Evolutionary conservation across 2,888 invertebrate genomes (phyloP), one percentile per base, ranked within the genome.

Genomic region (Pocota personata): DNA sequence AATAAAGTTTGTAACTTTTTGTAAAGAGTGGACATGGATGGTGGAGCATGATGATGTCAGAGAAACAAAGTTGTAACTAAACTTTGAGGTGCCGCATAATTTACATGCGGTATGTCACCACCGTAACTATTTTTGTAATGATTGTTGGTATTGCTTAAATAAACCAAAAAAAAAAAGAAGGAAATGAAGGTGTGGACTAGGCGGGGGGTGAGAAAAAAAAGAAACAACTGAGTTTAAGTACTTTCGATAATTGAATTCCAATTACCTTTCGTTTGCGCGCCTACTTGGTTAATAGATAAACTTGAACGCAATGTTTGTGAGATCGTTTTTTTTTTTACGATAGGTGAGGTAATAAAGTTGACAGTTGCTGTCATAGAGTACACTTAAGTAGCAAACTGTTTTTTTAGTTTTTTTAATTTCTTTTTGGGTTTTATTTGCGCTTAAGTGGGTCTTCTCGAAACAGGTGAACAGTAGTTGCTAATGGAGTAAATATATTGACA

Each of bases 41-140:
- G 67, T 43, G 67, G 64, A 82, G 69, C 82, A 64, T 43, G 67
- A 82, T 87, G 87, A 87, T 87, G 87, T 82, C 87, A 87, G 87
- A 72, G 19, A 16, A 21, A 52, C 66, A 35, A n/a, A n/a, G n/a
- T 24, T 55, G 66, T 48, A 71, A 72, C 52, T 0, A 52, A 64
- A 35, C 43, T 50, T 75, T 60, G 21, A 78, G 78, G 78, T 73
- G 79, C 48, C 84, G 67, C 43, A 77, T 21, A 60, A 64, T 64
- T 79, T 64, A 67, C 55, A 52, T 52, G 48, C 62, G 21, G 43
- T 76, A 46, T 71, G 86, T 77, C 71, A 76, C 64, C 27, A 67
- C 14, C 27, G 50, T 24, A 48, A 37, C 37, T 60, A 19, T 43
- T 62, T 43, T 16, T 30, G 14, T 43, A 30, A 30, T 19, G 3